Base-by-base conservation (phyloP, 1,140 invertebrate genomes). In the Oreohelix idahoensis region DNA sequence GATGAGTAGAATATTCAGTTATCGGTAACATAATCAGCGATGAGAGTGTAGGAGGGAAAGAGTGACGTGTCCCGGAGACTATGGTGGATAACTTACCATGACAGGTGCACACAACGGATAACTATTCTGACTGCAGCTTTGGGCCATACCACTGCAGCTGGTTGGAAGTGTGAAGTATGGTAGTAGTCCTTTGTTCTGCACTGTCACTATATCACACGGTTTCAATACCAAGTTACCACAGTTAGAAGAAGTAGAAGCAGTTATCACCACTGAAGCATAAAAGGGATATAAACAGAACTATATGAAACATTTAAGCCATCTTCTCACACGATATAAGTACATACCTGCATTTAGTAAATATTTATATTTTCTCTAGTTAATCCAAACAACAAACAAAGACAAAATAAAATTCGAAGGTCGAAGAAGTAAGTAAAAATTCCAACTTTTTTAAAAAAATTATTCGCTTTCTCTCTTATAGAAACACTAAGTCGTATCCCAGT, bases 281-380 rank as follows among this genome's bases (percentile, higher is more conserved):
- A 84, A 85, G 83, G 78, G 84, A 73, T 80, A 80, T 66, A 80
- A 80, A 80, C 49, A 71, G 69, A 80, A 80, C 79, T 80, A 80
- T 71, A 80, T 80, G n/a, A 80, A 80, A 80, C 66, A 80, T 49
- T 45, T 29, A 80, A 82, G 85, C 84, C 84, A 82, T 85, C 75
- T 53, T 85, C 39, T 82, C 75, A 85, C 75, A 70, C 70, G 69
- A 35, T 71, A 53, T 83, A 20, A 70, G 83, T 86, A 86, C 85
- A 86, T 86, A 86, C 85, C 85, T 86, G 85, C 85, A 86, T 86
- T 82, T 83, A 86, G 85, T 84, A 63, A 58, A 73, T 36, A 35
- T 66, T 23, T 23, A 66, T 79, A 79, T 39, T 63, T 80, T 80
- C 15, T 45, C 20, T 36, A 58, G 53, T 58, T 58, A 75, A 84